These are phyloP conservation scores for Antheraea assamensis DNA, from an alignment of 2,888 invertebrate species.

Conservation along the genomic window DNA sequence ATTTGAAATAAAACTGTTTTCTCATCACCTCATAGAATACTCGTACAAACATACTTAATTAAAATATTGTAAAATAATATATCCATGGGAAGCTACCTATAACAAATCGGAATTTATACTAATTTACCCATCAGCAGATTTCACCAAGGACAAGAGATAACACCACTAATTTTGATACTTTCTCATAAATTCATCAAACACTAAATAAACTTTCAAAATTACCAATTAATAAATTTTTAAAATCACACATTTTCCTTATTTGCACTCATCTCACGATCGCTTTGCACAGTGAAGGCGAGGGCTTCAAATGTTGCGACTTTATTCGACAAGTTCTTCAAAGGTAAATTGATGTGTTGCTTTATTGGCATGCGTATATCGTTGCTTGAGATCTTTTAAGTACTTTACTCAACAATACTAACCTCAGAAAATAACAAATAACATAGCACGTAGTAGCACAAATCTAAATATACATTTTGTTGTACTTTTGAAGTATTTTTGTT, in stretches of 20 bases:
- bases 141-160: conserved; percentile 15
- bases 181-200: conserved; percentile 33
- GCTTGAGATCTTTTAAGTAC: conserved; percentile 44
- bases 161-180: conserved; percentile 19
- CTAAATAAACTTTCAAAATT: conserved; percentile 27
- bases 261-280: conserved; percentile 71
- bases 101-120: conserved; percentile 29
- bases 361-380: conserved; percentile 62
- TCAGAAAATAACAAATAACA: conserved; percentile 22
- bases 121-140: conserved; percentile 17
- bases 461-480: conserved; percentile 32
- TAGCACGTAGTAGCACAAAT: conserved; percentile 36
- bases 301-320: conserved; percentile 70
- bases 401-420: conserved; percentile 33
- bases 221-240: conserved; percentile 16
- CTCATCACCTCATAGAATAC: neutral
- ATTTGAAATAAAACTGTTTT: conserved; percentile 13
- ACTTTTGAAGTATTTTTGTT: neutral
- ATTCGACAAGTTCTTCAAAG: conserved; percentile 67
- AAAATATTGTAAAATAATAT: conserved; percentile 34
- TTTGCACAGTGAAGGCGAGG: conserved; percentile 76
- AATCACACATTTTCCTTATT: conserved; percentile 20
- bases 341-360: conserved; percentile 79
- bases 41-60: neutral
- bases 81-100: conserved; percentile 36